A percentile compares a stretch with the other conserved stretches of the same genome.
Conservation (phyloP, 2,113 vertebrate genomes). For the Chloebia gouldiae region DNA sequence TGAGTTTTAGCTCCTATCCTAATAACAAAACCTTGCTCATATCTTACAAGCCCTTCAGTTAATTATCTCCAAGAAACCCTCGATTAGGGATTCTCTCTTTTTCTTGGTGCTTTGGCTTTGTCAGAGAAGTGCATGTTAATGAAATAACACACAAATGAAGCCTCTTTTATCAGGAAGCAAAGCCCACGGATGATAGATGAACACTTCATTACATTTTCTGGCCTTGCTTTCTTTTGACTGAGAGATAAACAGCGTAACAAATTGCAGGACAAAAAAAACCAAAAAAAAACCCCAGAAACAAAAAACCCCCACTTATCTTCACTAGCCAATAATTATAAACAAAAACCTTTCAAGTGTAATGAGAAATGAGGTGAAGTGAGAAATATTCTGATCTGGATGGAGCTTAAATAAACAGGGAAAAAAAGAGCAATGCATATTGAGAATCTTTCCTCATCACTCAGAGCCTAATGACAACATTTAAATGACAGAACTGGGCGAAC, state of each 20-base stretch:
- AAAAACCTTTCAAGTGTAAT: neutral
- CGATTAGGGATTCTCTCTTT: neutral
- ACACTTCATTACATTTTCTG: neutral
- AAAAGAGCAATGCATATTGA: neutral
- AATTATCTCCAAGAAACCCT: neutral
- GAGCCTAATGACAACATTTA: conserved; percentile 29
- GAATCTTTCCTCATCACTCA: conserved; percentile 29
- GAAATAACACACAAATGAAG: neutral
- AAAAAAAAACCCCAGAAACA: neutral
- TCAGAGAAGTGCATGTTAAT: neutral
- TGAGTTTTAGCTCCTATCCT: neutral
- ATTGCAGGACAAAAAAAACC: neutral
- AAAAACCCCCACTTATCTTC: neutral
- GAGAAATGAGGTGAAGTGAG: conserved; percentile 6
- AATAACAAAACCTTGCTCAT: neutral
- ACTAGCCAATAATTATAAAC: conserved; percentile 6
- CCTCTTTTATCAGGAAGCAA: neutral
- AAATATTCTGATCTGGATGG: neutral
- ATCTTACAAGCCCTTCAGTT: neutral
- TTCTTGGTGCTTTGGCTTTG: neutral
- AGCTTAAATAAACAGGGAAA: neutral
- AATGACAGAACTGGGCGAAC: conserved; percentile 43
- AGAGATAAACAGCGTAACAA: neutral
- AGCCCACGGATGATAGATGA: neutral
- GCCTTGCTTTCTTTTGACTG: neutral